Evolutionary conservation across 2,888 invertebrate species (phyloP).

Genomic region (Iselma pallidipennis): DNA sequence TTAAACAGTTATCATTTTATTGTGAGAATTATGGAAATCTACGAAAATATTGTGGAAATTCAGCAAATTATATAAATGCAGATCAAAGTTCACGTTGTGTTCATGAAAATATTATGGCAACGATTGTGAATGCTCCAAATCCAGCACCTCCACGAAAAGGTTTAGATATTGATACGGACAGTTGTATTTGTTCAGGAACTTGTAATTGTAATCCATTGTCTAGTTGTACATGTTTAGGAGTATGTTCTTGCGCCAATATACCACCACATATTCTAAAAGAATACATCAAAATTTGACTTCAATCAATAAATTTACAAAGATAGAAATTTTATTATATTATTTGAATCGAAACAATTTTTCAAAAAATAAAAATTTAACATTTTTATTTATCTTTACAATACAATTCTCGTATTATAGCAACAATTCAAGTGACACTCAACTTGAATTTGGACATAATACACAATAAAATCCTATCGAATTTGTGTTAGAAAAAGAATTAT

Average conservation of each 20-base stretch:
- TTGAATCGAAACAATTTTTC: neutral
- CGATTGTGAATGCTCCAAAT: constrained; percentile 41
- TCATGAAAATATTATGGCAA: constrained; percentile 33
- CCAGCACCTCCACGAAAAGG: constrained; percentile 36
- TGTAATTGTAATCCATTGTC: no score
- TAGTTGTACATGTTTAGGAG: no score
- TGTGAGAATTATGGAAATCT: constrained; percentile 52
- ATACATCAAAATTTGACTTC: no score
- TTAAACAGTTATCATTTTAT: constrained; percentile 44
- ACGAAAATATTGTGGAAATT: constrained; percentile 51
- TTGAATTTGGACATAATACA: no score
- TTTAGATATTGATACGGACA: no score
- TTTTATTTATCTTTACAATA: neutral
- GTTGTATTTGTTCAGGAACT: no score
- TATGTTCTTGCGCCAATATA: no score
- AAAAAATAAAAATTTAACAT: neutral
- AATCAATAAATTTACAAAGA: neutral
- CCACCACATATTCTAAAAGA: neutral
- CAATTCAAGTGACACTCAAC: neutral
- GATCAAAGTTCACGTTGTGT: constrained; percentile 49
- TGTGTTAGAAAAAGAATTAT: no score
- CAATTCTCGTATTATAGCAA: neutral
- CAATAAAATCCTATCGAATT: no score
- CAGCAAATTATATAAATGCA: constrained; percentile 48
- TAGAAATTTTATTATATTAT: neutral